Conservation (phyloP, 2,113 vertebrate genomes). For the Dasypus novemcinctus region DNA sequence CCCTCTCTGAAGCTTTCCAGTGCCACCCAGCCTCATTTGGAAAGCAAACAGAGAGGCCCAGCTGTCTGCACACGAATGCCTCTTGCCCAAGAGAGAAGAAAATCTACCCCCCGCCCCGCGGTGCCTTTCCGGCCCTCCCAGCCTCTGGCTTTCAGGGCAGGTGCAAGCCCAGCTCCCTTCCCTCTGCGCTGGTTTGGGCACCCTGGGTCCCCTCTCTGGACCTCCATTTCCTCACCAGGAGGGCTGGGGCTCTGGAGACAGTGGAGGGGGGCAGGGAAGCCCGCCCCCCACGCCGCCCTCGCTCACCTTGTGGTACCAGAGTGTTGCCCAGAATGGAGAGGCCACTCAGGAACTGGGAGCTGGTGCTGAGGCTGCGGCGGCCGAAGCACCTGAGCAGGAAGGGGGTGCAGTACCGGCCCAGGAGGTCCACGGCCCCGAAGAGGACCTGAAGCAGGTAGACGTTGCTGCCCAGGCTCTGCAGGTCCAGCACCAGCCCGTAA, state of each 20-base stretch:
- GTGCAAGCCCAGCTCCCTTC: not conserved
- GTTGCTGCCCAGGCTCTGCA: conserved; percentile 88
- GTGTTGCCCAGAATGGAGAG: conserved; percentile 85
- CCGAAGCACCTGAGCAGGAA: conserved; percentile 81
- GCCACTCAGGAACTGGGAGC: conserved; percentile 80
- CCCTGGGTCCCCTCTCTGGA: not conserved
- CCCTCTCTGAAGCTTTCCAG: not conserved
- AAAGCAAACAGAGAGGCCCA: too few species aligned
- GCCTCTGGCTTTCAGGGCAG: not conserved
- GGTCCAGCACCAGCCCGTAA: conserved; percentile 88
- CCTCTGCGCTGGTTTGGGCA: not conserved
- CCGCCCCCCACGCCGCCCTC: fast-evolving
- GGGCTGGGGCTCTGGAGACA: not conserved
- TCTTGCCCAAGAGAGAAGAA: not conserved
- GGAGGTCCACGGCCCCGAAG: conserved; percentile 88
- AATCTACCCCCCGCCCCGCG: not conserved
- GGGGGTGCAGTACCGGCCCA: conserved; percentile 82
- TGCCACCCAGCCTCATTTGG: not conserved
- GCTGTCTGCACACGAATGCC: not conserved
- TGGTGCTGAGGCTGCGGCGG: conserved; percentile 72
- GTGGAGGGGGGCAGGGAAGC: not conserved
- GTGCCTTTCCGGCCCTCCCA: not conserved
- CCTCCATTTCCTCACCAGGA: not conserved
- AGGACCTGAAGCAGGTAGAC: conserved; percentile 89
- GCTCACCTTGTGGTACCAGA: conserved; percentile 86